Evolutionary conservation across 2,888 invertebrate species (phyloP).

Genomic region (Escarpia spicata): DNA sequence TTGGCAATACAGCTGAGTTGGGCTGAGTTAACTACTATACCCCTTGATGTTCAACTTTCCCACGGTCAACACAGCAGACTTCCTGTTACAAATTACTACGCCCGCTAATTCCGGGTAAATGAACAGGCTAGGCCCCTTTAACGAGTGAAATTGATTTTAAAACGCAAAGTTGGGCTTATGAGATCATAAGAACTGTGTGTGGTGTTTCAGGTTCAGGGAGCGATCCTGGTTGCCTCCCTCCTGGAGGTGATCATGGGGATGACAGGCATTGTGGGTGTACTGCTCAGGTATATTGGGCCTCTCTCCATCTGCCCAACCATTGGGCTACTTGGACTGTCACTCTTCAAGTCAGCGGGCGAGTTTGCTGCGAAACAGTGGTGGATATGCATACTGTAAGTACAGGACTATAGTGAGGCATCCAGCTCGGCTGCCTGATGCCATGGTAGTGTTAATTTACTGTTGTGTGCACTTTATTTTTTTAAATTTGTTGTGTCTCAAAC

Average conservation of each 20-base stretch:
- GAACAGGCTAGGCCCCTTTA: too few relatives aligned
- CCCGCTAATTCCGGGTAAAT: too few relatives aligned
- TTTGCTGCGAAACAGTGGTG: constrained; percentile 89
- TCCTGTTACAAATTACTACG: too few relatives aligned
- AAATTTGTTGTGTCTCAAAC: too few relatives aligned
- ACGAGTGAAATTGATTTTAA: too few relatives aligned
- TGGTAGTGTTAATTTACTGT: not conserved
- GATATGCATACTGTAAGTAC: constrained; percentile 78
- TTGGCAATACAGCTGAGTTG: too few relatives aligned
- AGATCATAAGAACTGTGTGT: not conserved
- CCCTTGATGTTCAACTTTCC: too few relatives aligned
- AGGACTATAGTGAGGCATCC: not conserved
- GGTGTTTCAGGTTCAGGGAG: constrained; percentile 74
- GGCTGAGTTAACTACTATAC: too few relatives aligned
- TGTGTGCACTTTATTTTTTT: too few relatives aligned
- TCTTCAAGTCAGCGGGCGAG: constrained; percentile 82
- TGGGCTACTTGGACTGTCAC: constrained; percentile 81
- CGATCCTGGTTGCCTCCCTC: constrained; percentile 81
- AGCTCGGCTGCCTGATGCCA: too few relatives aligned
- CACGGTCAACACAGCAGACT: too few relatives aligned
- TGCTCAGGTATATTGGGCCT: constrained; percentile 82
- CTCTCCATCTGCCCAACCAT: constrained; percentile 87
- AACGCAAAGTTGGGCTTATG: not conserved
- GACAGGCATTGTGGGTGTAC: constrained; percentile 77
- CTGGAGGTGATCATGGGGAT: constrained; percentile 80